These are phyloP conservation scores for Muscidifurax raptorellus DNA, from an alignment of 1,140 invertebrate species.

Conservation along the genomic window DNA sequence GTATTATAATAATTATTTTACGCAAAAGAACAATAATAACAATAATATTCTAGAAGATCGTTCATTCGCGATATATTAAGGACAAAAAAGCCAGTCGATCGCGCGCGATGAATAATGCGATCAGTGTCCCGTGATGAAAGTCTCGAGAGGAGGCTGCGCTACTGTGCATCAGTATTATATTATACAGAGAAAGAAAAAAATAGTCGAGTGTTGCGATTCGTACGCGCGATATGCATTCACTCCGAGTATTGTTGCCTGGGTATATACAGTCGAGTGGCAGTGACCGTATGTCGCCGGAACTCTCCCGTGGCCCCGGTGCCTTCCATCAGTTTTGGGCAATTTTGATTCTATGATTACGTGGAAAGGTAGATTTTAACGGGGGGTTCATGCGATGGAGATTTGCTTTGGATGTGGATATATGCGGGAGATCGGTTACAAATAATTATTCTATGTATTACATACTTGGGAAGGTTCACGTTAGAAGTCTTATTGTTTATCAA, in stretches of 20 bases:
- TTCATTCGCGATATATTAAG: neutral
- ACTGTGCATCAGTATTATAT: neutral
- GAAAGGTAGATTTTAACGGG: constrained; percentile 1
- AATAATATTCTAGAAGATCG: neutral
- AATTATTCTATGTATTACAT: no score
- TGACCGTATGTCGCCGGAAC: constrained; percentile 62
- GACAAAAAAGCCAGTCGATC: constrained; percentile 41
- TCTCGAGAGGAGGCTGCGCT: neutral
- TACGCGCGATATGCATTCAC: constrained; percentile 55
- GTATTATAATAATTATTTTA: neutral
- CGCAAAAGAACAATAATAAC: no score
- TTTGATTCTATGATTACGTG: constrained; percentile 42
- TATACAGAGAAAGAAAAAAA: constrained; percentile 41
- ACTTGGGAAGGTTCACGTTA: no score
- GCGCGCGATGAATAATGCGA: constrained; percentile 58
- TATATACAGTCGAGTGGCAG: constrained; percentile 59
- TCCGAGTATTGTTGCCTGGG: constrained; percentile 52
- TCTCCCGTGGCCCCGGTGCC: constrained; percentile 27
- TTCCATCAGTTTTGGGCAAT: constrained; percentile 16
- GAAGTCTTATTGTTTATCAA: no score
- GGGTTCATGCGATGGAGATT: neutral
- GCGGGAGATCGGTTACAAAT: neutral
- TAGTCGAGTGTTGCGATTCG: constrained; percentile 55
- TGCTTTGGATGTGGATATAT: neutral
- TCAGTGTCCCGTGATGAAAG: constrained; percentile 56